Percentiles rank a stretch among this genome's conserved stretches.
These are phyloP conservation scores for Cyprinodon diabolis DNA, from an alignment of 2,797 vertebrate genomes.

Conservation along the genomic window DNA sequence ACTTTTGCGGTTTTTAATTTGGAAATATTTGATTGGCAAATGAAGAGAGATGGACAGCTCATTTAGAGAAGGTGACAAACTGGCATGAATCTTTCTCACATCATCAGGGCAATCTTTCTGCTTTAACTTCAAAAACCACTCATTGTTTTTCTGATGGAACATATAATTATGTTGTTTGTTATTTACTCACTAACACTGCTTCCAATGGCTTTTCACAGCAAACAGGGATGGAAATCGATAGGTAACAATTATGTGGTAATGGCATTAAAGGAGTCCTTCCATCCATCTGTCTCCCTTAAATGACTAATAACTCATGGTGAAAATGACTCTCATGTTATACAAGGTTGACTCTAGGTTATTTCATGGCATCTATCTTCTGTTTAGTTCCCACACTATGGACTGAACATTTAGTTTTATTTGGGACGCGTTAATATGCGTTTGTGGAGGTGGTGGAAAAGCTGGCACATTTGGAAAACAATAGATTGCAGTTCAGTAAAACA, in stretches of 20 bases:
- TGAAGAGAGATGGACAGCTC: neutral
- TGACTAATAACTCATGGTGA: constrained; percentile 51
- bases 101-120: neutral
- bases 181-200: neutral
- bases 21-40: neutral
- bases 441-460: constrained; percentile 61
- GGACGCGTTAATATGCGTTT: constrained; percentile 53
- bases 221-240: constrained; percentile 20
- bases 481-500: constrained; percentile 32
- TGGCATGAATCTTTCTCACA: neutral
- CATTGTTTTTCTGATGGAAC: neutral
- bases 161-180: neutral
- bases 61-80: neutral
- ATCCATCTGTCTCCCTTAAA: constrained; percentile 44
- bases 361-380: constrained; percentile 48
- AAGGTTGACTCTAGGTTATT: constrained; percentile 52
- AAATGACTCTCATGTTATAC: constrained; percentile 38
- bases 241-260: constrained; percentile 27
- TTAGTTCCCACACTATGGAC: constrained; percentile 52
- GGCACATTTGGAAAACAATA: constrained; percentile 63
- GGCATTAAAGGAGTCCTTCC: constrained; percentile 33
- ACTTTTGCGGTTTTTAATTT: neutral
- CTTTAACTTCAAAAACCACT: neutral
- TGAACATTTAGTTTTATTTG: constrained; percentile 66
- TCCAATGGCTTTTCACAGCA: constrained; percentile 5